Evolutionary conservation across 2,888 invertebrate genomes (phyloP).

Genomic region (Strigamia crassipes): DNA sequence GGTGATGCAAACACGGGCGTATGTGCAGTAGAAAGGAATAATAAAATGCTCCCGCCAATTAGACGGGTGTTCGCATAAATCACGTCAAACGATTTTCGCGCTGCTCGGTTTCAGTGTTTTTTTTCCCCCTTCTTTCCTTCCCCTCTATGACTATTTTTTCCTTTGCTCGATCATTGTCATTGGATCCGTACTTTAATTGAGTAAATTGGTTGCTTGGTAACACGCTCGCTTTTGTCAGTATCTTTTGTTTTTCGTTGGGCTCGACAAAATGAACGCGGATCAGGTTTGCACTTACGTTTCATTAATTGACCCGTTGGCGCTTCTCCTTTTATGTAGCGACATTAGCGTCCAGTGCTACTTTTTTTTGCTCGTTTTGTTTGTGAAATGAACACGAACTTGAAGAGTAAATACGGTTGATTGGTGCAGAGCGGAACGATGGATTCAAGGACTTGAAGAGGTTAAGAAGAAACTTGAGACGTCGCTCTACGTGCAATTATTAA

Average conservation of each 20-base stretch:
- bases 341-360: background rate
- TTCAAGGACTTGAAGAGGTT: no score
- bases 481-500: no score
- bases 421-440: background rate
- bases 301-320: background rate
- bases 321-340: background rate
- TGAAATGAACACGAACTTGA: background rate
- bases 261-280: background rate
- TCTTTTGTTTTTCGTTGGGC: background rate
- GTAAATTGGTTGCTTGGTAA: constrained; percentile 29
- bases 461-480: no score
- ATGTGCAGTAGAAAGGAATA: constrained; percentile 36
- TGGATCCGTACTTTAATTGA: constrained; percentile 19
- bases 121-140: background rate
- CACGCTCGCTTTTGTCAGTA: background rate
- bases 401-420: background rate
- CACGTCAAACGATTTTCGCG: background rate
- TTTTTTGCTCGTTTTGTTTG: background rate
- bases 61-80: constrained; percentile 18
- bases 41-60: constrained; percentile 40
- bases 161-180: constrained; percentile 2
- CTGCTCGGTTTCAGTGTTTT: background rate
- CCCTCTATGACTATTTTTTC: background rate
- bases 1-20: constrained; percentile 32
- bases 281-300: background rate